A percentile compares a stretch with the other conserved stretches of the same genome.
Evolutionary conservation across 2,113 vertebrate species (phyloP).

Genomic region (Tiliqua scincoides): DNA sequence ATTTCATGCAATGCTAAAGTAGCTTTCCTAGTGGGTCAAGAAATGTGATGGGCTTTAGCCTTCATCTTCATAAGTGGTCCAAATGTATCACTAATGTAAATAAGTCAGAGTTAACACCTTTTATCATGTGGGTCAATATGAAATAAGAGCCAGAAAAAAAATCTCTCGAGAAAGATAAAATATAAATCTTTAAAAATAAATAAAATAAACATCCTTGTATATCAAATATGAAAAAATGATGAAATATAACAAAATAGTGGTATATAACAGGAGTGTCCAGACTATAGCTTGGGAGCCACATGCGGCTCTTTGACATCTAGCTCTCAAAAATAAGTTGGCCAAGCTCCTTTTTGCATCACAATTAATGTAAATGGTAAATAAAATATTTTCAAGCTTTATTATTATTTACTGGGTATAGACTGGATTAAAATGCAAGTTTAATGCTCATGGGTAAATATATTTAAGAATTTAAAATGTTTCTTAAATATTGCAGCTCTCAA

Average conservation of each 20-base stretch:
- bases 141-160: slow-evolving; percentile 12
- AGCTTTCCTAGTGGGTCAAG: slow-evolving; percentile 68
- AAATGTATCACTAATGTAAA: slow-evolving; percentile 40
- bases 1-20: slow-evolving; percentile 64
- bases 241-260: background rate
- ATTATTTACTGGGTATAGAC: no score
- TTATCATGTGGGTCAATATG: slow-evolving; percentile 26
- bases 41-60: slow-evolving; percentile 69
- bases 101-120: background rate
- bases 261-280: no score
- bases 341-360: no score
- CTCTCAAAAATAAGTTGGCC: no score
- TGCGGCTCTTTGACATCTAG: no score
- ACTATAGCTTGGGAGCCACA: no score
- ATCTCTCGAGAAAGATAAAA: background rate
- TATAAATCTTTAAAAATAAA: background rate
- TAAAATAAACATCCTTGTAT: background rate
- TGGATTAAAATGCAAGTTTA: no score
- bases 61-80: slow-evolving; percentile 8
- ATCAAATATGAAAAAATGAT: background rate
- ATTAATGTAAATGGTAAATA: no score
- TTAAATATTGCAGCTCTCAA: no score
- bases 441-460: no score
- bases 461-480: no score
- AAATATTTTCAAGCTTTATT: no score